Evolutionary conservation across 2,113 vertebrate species (phyloP).

Genomic region (Ochotona princeps): DNA sequence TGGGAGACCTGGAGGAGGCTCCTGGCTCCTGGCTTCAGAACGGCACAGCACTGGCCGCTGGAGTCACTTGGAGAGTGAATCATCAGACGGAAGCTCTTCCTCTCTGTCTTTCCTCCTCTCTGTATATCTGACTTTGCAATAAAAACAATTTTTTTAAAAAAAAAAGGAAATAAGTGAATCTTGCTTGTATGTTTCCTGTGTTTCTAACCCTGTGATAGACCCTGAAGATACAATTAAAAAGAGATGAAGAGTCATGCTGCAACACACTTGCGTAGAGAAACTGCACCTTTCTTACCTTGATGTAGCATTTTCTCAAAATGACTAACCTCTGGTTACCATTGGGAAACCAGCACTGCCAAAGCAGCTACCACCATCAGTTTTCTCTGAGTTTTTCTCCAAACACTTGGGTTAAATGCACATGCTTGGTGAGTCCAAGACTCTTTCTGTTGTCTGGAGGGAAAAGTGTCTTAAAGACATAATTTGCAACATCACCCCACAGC

Average conservation of each 20-base stretch:
- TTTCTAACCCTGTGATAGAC: background rate
- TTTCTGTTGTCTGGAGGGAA: background rate
- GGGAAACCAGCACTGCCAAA: background rate
- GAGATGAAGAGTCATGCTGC: background rate
- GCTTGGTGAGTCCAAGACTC: accelerated
- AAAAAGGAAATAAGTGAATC: background rate
- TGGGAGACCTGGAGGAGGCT: too few relatives aligned
- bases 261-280: background rate
- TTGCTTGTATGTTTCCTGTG: background rate
- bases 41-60: too few relatives aligned
- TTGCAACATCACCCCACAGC: background rate
- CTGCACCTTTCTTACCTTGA: background rate
- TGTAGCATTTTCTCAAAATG: background rate
- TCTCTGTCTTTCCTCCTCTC: too few relatives aligned
- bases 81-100: too few relatives aligned
- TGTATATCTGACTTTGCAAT: too few relatives aligned
- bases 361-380: too few relatives aligned
- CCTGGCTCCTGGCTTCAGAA: too few relatives aligned
- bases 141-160: too few relatives aligned
- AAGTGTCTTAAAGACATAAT: too few relatives aligned
- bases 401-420: background rate
- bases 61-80: too few relatives aligned
- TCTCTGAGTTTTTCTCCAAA: background rate
- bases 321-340: background rate
- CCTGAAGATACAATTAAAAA: background rate